These are phyloP conservation scores for Eospalax fontanierii DNA, from an alignment of 2,797 vertebrate species.

Conservation along the genomic window DNA sequence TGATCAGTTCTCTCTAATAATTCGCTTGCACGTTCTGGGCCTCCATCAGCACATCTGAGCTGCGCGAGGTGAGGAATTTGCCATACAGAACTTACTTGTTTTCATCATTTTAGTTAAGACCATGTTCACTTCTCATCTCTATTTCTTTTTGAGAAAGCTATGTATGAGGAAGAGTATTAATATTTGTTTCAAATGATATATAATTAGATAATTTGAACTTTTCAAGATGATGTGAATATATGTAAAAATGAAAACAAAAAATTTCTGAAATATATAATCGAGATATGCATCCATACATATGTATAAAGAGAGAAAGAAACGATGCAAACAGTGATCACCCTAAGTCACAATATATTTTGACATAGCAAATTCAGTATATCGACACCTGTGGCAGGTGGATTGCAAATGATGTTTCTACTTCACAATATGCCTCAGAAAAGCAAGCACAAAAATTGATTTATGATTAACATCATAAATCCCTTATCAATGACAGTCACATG, in stretches of 20 bases:
- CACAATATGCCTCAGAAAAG: background rate
- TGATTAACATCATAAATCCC: conserved; percentile 79
- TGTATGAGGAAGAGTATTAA: background rate
- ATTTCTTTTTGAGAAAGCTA: conserved; percentile 3
- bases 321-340: background rate
- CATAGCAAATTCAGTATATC: conserved; percentile 14
- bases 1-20: background rate
- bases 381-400: conserved; percentile 41
- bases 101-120: background rate
- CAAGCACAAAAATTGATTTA: conserved; percentile 81
- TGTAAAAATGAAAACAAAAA: conserved; percentile 28
- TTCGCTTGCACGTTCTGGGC: background rate
- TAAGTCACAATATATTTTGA: conserved; percentile 71
- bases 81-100: background rate
- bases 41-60: background rate
- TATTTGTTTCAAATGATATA: conserved; percentile 19
- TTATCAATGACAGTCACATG: conserved; percentile 78
- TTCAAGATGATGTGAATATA: background rate
- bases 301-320: background rate
- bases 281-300: background rate
- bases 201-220: conserved; percentile 53
- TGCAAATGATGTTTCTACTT: conserved; percentile 42
- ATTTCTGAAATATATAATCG: background rate
- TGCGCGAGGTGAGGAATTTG: conserved; percentile 6
- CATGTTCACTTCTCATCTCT: background rate